Evolutionary conservation across 35 echinoderm and acorn worm species (phyloP).

Genomic region (Strongylocentrotus purpuratus): DNA sequence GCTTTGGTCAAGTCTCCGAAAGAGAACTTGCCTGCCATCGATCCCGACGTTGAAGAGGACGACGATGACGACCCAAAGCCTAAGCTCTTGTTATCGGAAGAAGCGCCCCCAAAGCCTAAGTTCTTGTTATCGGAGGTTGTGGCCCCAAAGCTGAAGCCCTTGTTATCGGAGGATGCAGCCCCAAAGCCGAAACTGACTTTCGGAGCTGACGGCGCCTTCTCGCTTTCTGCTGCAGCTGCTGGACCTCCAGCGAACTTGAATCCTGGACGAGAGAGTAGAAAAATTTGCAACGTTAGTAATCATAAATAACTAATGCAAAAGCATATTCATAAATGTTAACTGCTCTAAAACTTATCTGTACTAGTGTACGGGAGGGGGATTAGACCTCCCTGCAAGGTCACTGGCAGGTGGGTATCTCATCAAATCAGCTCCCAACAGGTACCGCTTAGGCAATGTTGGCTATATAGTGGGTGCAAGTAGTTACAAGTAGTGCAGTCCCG

Average conservation of each 20-base stretch:
- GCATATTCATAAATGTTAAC: too few relatives aligned
- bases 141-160: not conserved
- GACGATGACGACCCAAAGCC: not conserved
- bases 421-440: too few relatives aligned
- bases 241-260: not conserved
- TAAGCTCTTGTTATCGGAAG: not conserved
- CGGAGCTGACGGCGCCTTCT: not conserved
- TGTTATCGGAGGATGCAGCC: not conserved
- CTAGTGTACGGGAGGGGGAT: too few relatives aligned
- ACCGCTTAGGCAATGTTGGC: too few relatives aligned
- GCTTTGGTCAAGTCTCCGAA: constrained; percentile 31
- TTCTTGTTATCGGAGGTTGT: not conserved
- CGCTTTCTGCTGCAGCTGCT: not conserved
- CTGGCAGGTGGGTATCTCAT: too few relatives aligned
- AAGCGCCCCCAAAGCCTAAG: not conserved
- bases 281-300: not conserved
- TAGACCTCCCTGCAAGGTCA: too few relatives aligned
- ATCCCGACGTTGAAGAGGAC: not conserved
- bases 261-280: not conserved
- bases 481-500: too few relatives aligned
- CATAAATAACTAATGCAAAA: not conserved
- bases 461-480: too few relatives aligned
- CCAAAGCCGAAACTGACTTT: constrained; percentile 24
- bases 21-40: not conserved
- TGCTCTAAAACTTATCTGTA: too few relatives aligned